Percentiles rank a stretch among this genome's conserved stretches.
These are phyloP conservation scores for Drosophila anomalipes DNA, from an alignment of 2,888 invertebrate species.

Conservation along the genomic window DNA sequence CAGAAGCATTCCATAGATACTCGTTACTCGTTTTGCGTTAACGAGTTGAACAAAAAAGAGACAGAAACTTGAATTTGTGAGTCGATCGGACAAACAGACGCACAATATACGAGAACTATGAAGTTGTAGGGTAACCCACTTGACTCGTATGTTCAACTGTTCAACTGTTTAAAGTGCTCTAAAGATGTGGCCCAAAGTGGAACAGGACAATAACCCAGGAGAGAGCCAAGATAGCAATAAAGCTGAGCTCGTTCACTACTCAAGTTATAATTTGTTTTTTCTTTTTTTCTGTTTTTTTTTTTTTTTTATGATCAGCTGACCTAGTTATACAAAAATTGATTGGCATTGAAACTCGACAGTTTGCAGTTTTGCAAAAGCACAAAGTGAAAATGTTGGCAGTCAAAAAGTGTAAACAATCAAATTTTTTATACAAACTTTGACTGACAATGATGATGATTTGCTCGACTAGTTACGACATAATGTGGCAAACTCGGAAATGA, in stretches of 20 bases:
- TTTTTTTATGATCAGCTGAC: slow-evolving; percentile 17
- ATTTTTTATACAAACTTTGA: neutral
- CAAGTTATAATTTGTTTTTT: neutral
- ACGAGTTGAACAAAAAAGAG: slow-evolving; percentile 12
- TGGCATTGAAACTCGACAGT: slow-evolving; percentile 8
- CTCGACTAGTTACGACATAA: neutral
- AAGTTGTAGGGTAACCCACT: slow-evolving; percentile 62
- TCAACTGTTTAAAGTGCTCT: slow-evolving; percentile 19
- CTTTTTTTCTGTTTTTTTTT: neutral
- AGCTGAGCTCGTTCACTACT: neutral
- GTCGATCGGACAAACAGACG: slow-evolving; percentile 22
- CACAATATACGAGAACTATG: slow-evolving; percentile 39
- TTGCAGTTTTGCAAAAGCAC: slow-evolving; percentile 1
- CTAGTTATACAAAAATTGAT: slow-evolving; percentile 23
- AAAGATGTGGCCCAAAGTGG: neutral
- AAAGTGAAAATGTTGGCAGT: neutral
- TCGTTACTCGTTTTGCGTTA: neutral
- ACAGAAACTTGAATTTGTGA: neutral
- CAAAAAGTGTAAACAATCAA: neutral
- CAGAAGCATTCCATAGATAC: neutral
- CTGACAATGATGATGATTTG: neutral
- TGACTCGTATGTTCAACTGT: slow-evolving; percentile 38
- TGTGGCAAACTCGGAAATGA: neutral
- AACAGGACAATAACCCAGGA: slow-evolving; percentile 40
- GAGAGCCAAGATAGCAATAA: neutral